Evolutionary conservation across 2,888 invertebrate genomes (phyloP).

Genomic region (Lacanobia wlatinum): DNA sequence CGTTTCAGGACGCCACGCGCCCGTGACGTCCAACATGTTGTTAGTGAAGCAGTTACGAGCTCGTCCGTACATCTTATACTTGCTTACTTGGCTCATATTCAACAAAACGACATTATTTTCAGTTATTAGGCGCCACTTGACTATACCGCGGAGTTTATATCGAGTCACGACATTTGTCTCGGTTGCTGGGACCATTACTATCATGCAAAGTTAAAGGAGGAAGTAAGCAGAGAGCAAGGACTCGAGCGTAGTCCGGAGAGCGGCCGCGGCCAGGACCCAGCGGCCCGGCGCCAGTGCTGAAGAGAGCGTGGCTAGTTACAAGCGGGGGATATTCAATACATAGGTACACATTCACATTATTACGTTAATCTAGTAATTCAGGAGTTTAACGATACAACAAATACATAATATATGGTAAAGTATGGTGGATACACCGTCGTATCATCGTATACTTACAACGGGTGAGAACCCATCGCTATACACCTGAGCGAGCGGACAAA

Average conservation of each 20-base stretch:
- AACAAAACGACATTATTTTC: neutral
- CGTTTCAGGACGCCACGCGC: too few relatives aligned
- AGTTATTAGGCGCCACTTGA: neutral
- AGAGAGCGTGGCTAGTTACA: constrained; percentile 18
- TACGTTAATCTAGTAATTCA: constrained; percentile 34
- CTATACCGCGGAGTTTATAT: neutral
- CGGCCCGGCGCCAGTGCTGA: neutral
- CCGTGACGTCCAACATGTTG: neutral
- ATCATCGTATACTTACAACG: constrained; percentile 83
- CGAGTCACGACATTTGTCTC: neutral
- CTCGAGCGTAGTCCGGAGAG: neutral
- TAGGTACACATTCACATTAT: constrained; percentile 39
- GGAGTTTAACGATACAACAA: constrained; percentile 37
- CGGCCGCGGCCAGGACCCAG: too few relatives aligned
- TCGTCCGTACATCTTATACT: neutral
- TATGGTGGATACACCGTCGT: constrained; percentile 61
- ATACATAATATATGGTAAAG: constrained; percentile 36
- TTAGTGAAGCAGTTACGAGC: neutral
- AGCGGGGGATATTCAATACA: constrained; percentile 20
- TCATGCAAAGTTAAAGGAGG: constrained; percentile 25
- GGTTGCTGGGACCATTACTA: constrained; percentile 8
- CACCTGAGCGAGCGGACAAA: constrained; percentile 86
- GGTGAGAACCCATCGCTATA: constrained; percentile 83
- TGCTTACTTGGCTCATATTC: neutral
- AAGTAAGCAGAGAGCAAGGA: constrained; percentile 17